These are phyloP conservation scores for Bradynema listronoti DNA, from an alignment of 1,140 invertebrate genomes.

Conservation along the genomic window DNA sequence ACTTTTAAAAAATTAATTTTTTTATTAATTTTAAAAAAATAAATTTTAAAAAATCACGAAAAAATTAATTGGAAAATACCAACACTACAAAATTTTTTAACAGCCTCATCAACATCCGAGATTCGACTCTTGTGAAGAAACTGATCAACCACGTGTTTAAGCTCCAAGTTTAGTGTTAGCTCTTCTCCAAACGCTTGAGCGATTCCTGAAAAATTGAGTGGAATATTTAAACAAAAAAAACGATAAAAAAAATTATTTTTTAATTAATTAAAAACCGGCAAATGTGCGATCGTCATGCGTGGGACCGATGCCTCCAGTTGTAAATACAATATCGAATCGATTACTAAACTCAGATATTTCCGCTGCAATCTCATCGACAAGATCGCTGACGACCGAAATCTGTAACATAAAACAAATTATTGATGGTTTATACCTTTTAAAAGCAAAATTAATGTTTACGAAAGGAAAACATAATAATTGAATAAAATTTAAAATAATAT, in stretches of 20 bases:
- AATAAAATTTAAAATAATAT: too few species aligned
- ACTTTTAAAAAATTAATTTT: too few species aligned
- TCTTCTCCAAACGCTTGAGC: constrained; percentile 68
- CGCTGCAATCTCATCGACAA: constrained; percentile 66
- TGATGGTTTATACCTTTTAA: background rate
- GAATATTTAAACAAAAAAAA: constrained; percentile 11
- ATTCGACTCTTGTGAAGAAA: constrained; percentile 45
- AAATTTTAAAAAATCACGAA: background rate
- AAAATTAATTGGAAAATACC: too few species aligned
- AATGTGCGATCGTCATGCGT: constrained; percentile 80
- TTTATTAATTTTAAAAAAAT: background rate
- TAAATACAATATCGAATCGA: constrained; percentile 67
- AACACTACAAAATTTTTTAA: constrained; percentile 49
- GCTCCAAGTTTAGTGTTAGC: constrained; percentile 63
- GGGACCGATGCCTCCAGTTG: constrained; percentile 73
- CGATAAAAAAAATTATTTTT: constrained; percentile 19
- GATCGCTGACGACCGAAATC: constrained; percentile 70
- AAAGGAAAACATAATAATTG: constrained; percentile 5
- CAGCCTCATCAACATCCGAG: constrained; percentile 60
- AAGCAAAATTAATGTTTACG: background rate
- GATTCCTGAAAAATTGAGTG: constrained; percentile 58
- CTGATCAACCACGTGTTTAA: constrained; percentile 64
- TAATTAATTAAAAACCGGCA: constrained; percentile 62
- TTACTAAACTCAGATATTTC: constrained; percentile 68
- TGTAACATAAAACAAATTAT: constrained; percentile 56